Evolutionary conservation across 2,113 vertebrate species (phyloP), one percentile per base, ranked within the genome.

Genomic region (Bothrops jararaca): DNA sequence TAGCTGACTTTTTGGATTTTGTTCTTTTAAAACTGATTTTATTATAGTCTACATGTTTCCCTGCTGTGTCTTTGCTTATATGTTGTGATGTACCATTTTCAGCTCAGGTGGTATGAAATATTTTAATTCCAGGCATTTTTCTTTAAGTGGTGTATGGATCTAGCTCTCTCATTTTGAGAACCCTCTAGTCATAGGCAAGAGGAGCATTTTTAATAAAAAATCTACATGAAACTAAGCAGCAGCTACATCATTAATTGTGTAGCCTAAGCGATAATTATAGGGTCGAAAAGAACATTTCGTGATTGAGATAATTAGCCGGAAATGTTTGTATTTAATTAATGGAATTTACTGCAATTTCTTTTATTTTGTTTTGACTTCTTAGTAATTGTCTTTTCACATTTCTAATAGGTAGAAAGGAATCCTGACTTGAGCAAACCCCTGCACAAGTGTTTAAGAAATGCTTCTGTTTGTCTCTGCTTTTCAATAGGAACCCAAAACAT

Each of bases 401-500:
- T 93, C 45, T 64, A 97, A 96, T 92, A 97, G 95, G 96, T 96
- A 95, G 69, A 85, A 96, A 48, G 90, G 92, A 95, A 96, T 95
- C 4, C 0, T 60, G 69, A 97, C 92, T 94, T 18, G 95, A 96
- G 94, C 92, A 97, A 96, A 97, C 97, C 95, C 93, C 34, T 42
- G 95, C 96, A 95, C 96, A 95, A 97, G 58, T 95, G 95, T 96
- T 97, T 96, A 95, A 97, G 97, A 96, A 90, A 90, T 86, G 95
- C 97, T 97, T 97, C 95, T 96, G 86, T 97, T 97, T 97, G 95
- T 95, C 97, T 97, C 96, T 97, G 97, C 97, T 97, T 86, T 98
- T 98, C 95, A 94, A 89, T 91, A 96, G 95, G 96, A 98, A 97
- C 97, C 97, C 96, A 97, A 98, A 98, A 97, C 97, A 98, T 97